Percentiles rank a stretch among this genome's conserved stretches.
These are phyloP conservation scores for Epinotia nisella DNA, from an alignment of 2,888 invertebrate genomes.

Conservation along the genomic window DNA sequence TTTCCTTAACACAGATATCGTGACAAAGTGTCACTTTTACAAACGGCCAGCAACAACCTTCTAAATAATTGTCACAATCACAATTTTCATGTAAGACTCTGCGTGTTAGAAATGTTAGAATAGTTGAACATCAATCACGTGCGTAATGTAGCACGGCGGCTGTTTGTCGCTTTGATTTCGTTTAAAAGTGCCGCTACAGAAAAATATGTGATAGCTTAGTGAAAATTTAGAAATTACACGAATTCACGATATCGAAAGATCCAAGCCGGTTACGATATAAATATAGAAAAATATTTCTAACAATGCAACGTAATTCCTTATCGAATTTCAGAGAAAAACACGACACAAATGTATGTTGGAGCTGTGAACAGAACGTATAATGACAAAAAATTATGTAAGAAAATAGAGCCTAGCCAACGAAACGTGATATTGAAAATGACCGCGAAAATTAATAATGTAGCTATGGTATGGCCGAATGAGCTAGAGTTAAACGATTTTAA, in stretches of 20 bases:
- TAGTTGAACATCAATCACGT: constrained; percentile 36
- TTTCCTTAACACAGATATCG: constrained; percentile 46
- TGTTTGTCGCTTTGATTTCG: constrained; percentile 21
- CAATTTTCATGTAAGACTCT: constrained; percentile 24
- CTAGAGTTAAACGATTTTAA: no score
- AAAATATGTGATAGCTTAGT: background rate
- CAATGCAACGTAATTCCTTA: background rate
- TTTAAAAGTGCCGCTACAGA: background rate
- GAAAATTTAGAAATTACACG: background rate
- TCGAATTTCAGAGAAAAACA: background rate
- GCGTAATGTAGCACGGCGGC: constrained; percentile 14
- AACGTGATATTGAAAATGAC: no score
- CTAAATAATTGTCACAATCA: constrained; percentile 37
- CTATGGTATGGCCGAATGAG: no score
- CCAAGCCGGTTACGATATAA: background rate
- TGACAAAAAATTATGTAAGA: no score
- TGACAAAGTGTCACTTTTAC: constrained; percentile 49
- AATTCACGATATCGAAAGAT: constrained; percentile 2
- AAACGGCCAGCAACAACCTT: constrained; percentile 32
- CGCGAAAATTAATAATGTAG: no score
- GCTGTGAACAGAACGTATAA: background rate
- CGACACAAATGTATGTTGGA: background rate
- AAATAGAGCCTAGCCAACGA: no score
- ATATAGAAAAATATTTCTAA: background rate
- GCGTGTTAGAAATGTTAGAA: constrained; percentile 39